Evolutionary conservation across 37 sponge, comb jelly and placozoan genomes (phyloP).

Genomic region (Ephydatia muelleri): DNA sequence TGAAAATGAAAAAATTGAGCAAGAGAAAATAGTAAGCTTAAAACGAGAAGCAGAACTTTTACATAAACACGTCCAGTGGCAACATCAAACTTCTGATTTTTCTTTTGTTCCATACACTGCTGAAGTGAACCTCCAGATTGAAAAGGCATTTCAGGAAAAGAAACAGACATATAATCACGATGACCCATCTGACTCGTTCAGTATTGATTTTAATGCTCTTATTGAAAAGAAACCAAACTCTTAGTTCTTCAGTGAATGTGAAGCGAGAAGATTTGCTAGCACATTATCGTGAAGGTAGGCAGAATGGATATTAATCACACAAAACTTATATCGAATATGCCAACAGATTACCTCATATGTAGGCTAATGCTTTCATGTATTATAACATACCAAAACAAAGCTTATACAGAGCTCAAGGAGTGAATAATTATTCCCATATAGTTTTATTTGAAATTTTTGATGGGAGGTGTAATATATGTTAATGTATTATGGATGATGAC

Average conservation of each 20-base stretch:
- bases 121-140: constrained; percentile 35
- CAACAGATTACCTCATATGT: too few species aligned
- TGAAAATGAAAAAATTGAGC: background rate
- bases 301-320: too few species aligned
- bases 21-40: background rate
- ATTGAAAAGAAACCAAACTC: constrained; percentile 13
- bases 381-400: too few species aligned
- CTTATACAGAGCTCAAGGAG: too few species aligned
- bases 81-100: constrained; percentile 14
- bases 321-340: too few species aligned
- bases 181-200: background rate
- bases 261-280: constrained; percentile 22
- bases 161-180: background rate
- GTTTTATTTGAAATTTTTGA: too few species aligned
- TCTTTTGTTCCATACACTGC: constrained; percentile 26
- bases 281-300: constrained; percentile 14
- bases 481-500: too few species aligned
- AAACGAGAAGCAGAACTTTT: constrained; percentile 32
- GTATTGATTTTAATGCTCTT: constrained; percentile 28
- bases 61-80: constrained; percentile 38
- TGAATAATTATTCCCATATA: background rate
- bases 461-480: too few species aligned
- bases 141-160: constrained; percentile 25
- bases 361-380: too few species aligned
- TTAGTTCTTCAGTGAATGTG: background rate